Evolutionary conservation across 2,113 vertebrate species (phyloP).

Genomic region (Patagioenas fasciata): DNA sequence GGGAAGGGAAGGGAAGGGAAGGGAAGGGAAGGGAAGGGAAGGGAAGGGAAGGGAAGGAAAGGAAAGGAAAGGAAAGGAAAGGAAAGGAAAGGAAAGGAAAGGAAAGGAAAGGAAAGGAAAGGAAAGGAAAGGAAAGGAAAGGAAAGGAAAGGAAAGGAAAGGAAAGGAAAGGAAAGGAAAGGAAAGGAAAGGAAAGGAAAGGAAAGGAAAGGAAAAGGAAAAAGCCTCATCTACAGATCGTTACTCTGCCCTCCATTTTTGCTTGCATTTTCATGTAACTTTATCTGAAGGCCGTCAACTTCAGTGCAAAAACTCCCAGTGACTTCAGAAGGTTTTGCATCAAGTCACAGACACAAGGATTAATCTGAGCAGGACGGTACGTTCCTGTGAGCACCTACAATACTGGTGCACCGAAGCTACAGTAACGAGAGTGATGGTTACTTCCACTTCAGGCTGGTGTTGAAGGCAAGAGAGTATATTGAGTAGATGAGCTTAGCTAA

Average conservation of each 20-base stretch:
- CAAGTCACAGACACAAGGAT: not conserved
- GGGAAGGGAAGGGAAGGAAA: not conserved
- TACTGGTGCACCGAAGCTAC: not conserved
- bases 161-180: not conserved
- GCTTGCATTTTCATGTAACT: not conserved
- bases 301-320: not conserved
- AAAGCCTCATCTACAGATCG: not conserved
- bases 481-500: constrained; percentile 39
- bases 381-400: not conserved
- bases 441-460: not conserved
- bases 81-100: not conserved
- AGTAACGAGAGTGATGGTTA: not conserved
- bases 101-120: not conserved
- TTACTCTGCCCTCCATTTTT: not conserved
- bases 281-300: not conserved
- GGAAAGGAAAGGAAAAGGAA: not conserved
- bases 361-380: not conserved
- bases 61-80: not conserved
- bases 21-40: not conserved
- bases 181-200: not conserved
- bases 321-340: not conserved
- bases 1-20: not conserved
- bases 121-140: not conserved
- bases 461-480: not conserved
- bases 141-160: not conserved